Evolutionary conservation across 2,888 invertebrate species (phyloP).

Genomic region (Rhyacophila evoluta): DNA sequence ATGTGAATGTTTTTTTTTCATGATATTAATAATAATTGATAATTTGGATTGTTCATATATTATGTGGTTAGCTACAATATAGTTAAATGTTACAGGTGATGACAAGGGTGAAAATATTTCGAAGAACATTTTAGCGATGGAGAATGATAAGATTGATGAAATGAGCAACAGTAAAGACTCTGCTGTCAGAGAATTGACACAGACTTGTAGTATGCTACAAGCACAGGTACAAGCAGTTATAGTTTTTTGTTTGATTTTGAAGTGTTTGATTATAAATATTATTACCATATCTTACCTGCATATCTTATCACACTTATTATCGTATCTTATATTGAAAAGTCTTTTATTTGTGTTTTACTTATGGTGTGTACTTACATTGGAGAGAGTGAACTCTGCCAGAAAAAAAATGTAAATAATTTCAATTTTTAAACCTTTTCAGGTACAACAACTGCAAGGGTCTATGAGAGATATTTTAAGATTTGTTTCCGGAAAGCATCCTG

Average conservation of each 20-base stretch:
- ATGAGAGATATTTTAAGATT: constrained; percentile 83
- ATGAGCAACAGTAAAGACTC: constrained; percentile 67
- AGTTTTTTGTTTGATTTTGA: too few relatives aligned
- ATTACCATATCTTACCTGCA: too few relatives aligned
- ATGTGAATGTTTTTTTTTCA: too few relatives aligned
- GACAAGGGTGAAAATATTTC: constrained; percentile 47
- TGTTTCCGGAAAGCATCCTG: constrained; percentile 65
- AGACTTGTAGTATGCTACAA: constrained; percentile 80
- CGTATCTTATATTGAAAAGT: too few relatives aligned
- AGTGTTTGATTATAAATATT: too few relatives aligned
- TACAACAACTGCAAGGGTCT: constrained; percentile 81
- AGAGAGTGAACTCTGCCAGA: too few relatives aligned
- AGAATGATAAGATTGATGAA: constrained; percentile 54
- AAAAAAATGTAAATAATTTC: background rate
- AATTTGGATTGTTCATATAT: too few relatives aligned
- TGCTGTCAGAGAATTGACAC: constrained; percentile 79
- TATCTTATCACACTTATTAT: too few relatives aligned
- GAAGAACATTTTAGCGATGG: constrained; percentile 32
- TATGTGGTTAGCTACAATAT: too few relatives aligned
- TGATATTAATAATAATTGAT: too few relatives aligned
- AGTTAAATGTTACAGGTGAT: constrained; percentile 38
- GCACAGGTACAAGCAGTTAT: constrained; percentile 77
- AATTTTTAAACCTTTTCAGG: constrained; percentile 64
- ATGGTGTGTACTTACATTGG: too few relatives aligned
- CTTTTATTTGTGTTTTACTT: too few relatives aligned